A percentile compares a stretch with the other conserved stretches of the same genome.
Evolutionary conservation across 2,888 invertebrate species (phyloP).

Genomic region (Amiota minor): DNA sequence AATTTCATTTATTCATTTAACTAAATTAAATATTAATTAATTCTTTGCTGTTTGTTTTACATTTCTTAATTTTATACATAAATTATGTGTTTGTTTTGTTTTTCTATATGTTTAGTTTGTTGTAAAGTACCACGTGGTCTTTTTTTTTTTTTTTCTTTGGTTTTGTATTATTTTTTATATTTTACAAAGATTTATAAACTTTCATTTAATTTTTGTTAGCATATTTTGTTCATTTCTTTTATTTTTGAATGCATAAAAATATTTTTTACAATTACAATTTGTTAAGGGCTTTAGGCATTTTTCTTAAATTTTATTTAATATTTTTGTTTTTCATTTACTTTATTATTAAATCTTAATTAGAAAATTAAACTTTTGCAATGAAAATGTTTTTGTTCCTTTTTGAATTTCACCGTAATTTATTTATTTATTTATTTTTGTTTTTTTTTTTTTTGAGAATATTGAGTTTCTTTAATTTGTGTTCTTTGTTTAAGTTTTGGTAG

Average conservation of each 20-base stretch:
- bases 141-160: neutral
- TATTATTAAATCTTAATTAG: conserved; percentile 14
- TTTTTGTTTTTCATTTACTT: conserved; percentile 11
- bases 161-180: conserved; percentile 18
- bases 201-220: conserved; percentile 25
- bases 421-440: too few relatives aligned
- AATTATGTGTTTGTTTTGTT: conserved; percentile 49
- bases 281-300: conserved; percentile 21
- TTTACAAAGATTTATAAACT: conserved; percentile 35
- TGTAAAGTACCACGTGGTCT: conserved; percentile 5
- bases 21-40: conserved; percentile 58
- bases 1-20: conserved; percentile 51
- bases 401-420: too few relatives aligned
- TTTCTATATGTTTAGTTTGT: conserved; percentile 38
- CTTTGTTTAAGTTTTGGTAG: conserved; percentile 14
- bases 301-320: conserved; percentile 18
- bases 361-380: conserved; percentile 21
- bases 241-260: conserved; percentile 31
- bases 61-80: conserved; percentile 49
- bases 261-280: conserved; percentile 22
- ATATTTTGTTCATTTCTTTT: conserved; percentile 11
- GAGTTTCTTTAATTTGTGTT: neutral
- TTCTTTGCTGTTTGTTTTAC: conserved; percentile 44
- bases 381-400: conserved; percentile 28
- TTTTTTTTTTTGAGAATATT: neutral